Base-by-base conservation (phyloP, 2,888 invertebrate genomes). In the Dysmachus trigonus region DNA sequence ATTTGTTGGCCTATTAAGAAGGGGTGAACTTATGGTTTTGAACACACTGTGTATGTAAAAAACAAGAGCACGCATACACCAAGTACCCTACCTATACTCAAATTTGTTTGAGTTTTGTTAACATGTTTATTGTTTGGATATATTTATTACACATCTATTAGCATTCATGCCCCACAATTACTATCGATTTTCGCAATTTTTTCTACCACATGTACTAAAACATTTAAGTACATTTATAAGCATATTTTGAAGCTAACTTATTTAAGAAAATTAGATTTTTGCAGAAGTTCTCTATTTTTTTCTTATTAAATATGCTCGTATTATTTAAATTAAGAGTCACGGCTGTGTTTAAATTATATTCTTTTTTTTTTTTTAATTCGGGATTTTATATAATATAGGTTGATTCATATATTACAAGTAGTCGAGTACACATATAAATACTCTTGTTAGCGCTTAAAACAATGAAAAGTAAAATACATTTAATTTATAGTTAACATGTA, bases 21-120 rank as follows among this genome's bases (percentile, higher is more conserved):
- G n/a, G n/a, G n/a, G n/a, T n/a, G n/a, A n/a, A n/a, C n/a, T n/a
- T n/a, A n/a, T n/a, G n/a, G n/a, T n/a, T n/a, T n/a, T n/a, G n/a
- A n/a, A n/a, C n/a, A n/a, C n/a, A n/a, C n/a, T n/a, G n/a, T n/a
- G n/a, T 22, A 77, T 76, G 18, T 51, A 79, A 53, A 81, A 81
- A 53, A 62, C n/a, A 27, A 77, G 77, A 51, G 47, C 27, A 77
- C 47, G 77, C 62, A 35, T 62, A 53, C 81, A 53, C 5, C 51
- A 31, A 62, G 33, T 81, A 41, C 38, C 15, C 15, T 41, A 53
- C 33, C 18, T 81, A 15, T 27, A 53, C 81, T 81, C 81, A 81
- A 81, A 62, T 81, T 62, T 81, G 81, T 81, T 81, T 81, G 81
- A 81, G 81, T 53, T 62, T 62, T 62, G 62, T 62, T 62, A 62